phyloP scores from a whole-genome alignment of 1,140 invertebrate genomes.

The Daktulosphaira vitifoliae region DNA sequence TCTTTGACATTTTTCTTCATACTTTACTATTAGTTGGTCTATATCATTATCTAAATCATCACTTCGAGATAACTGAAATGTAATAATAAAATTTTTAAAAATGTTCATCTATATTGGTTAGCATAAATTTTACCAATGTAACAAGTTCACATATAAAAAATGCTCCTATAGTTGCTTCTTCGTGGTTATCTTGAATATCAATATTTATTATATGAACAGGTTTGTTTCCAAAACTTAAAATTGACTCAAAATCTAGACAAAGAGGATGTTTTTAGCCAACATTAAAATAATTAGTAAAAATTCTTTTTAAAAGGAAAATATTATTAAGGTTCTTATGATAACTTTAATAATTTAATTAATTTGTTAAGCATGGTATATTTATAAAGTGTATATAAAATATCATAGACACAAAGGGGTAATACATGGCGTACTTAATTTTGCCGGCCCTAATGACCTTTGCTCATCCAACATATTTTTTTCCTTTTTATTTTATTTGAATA shows the following conservation, averaged over 20 bases:
- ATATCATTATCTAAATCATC: constrained; percentile 97
- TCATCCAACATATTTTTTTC: too few relatives aligned
- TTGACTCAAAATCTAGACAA: constrained; percentile 44
- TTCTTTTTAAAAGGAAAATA: too few relatives aligned
- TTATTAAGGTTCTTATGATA: not conserved
- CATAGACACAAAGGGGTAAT: too few relatives aligned
- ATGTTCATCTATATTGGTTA: not conserved
- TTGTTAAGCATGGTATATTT: too few relatives aligned
- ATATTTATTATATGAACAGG: constrained; percentile 97
- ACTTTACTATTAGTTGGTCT: constrained; percentile 91
- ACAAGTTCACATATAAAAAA: constrained; percentile 95
- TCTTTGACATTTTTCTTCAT: constrained; percentile 80
- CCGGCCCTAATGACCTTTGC: too few relatives aligned
- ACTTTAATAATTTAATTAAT: not conserved
- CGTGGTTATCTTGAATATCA: constrained; percentile 99
- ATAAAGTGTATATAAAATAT: too few relatives aligned
- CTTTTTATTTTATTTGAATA: too few relatives aligned
- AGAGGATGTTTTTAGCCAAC: not conserved
- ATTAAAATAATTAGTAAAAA: not conserved
- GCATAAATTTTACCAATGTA: constrained; percentile 56
- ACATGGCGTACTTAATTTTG: too few relatives aligned
- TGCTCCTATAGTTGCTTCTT: constrained; percentile 99
- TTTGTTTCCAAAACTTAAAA: constrained; percentile 57
- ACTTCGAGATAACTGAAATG: constrained; percentile 68
- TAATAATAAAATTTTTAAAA: constrained; percentile 2